Conservation (phyloP, 2,888 invertebrate species). For the Drosophila mulleri region DNA sequence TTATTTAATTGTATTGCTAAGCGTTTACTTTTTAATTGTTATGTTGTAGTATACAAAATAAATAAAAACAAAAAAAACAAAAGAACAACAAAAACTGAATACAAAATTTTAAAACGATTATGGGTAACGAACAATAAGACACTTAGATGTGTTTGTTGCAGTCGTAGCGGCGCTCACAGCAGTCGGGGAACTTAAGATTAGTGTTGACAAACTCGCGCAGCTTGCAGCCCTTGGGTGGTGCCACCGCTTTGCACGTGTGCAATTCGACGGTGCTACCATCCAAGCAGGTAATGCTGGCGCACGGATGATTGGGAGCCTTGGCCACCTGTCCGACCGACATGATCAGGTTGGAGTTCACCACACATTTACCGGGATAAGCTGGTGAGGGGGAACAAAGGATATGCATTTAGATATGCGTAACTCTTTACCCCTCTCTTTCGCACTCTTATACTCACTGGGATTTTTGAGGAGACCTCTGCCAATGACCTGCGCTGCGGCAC, state of each 20-base stretch:
- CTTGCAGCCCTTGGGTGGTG: conserved; percentile 81
- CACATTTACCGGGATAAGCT: conserved; percentile 81
- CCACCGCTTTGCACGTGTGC: conserved; percentile 71
- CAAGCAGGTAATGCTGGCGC: conserved; percentile 74
- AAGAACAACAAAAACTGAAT: conserved; percentile 13
- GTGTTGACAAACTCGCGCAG: conserved; percentile 78
- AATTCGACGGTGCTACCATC: conserved; percentile 65
- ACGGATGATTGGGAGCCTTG: conserved; percentile 78
- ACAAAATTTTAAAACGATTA: not conserved
- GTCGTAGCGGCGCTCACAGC: conserved; percentile 80
- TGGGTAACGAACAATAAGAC: conserved; percentile 2
- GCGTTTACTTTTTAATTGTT: conserved; percentile 79
- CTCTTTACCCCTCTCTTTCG: not conserved
- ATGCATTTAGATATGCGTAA: not conserved
- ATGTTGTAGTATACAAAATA: conserved; percentile 80
- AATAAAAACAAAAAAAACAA: conserved; percentile 52
- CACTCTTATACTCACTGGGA: conserved; percentile 65
- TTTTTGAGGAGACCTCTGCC: conserved; percentile 64
- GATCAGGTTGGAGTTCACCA: conserved; percentile 58
- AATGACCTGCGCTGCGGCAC: conserved; percentile 63
- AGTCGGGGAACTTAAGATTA: conserved; percentile 74
- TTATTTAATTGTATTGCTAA: conserved; percentile 78
- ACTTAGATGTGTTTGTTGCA: conserved; percentile 68
- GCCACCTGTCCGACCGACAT: conserved; percentile 78
- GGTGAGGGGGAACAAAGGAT: not conserved